Evolutionary conservation across 2,797 vertebrate species (phyloP).

Genomic region (Eulemur rubriventer): DNA sequence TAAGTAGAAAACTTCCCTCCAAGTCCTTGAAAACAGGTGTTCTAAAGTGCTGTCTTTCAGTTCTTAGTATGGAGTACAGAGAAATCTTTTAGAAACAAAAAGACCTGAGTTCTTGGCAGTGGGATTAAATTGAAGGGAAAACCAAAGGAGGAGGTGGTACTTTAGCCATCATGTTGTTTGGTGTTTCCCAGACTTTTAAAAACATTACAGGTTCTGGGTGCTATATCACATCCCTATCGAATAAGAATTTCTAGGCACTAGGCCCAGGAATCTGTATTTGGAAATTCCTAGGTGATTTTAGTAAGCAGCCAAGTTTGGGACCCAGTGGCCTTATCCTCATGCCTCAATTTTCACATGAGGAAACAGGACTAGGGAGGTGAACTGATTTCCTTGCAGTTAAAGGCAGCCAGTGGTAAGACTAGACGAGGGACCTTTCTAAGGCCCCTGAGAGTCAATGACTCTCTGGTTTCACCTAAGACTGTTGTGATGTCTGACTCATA

Average conservation of each 20-base stretch:
- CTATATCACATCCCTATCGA: not conserved
- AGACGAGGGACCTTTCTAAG: not conserved
- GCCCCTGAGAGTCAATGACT: not conserved
- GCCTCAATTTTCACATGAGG: not conserved
- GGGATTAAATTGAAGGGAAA: not conserved
- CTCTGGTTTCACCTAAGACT: not conserved
- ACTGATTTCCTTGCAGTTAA: conserved; percentile 1
- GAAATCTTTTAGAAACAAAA: not conserved
- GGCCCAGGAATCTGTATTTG: not conserved
- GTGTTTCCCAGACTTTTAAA: not conserved
- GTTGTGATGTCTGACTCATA: not conserved
- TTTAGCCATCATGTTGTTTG: not conserved
- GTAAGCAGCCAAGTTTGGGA: not conserved
- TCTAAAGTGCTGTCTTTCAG: not conserved
- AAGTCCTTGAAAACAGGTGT: not conserved
- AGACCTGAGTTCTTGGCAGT: not conserved
- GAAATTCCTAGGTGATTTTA: not conserved
- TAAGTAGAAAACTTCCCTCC: not conserved
- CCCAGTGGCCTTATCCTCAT: not conserved
- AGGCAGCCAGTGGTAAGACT: not conserved
- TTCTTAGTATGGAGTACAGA: not conserved
- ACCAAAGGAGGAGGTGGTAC: not conserved
- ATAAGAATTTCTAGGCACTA: not conserved
- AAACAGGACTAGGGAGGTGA: not conserved
- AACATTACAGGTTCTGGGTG: not conserved